Evolutionary conservation across 2,113 vertebrate species (phyloP).

Genomic region (Gallinago media): DNA sequence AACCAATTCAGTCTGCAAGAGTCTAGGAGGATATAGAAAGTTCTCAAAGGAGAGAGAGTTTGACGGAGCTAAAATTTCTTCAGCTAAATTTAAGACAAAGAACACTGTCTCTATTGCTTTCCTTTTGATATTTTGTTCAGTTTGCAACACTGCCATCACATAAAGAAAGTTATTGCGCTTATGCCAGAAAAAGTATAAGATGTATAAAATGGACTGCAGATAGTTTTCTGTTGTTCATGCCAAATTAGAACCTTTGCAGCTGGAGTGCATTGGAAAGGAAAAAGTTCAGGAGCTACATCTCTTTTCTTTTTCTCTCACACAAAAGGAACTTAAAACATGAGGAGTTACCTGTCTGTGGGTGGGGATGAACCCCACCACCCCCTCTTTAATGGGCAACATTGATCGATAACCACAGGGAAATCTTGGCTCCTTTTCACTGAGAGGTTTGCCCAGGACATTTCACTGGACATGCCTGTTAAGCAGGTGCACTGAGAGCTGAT

Average conservation of each 20-base stretch:
- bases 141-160: neutral
- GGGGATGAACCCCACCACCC: neutral
- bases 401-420: neutral
- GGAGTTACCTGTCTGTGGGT: neutral
- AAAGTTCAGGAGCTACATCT: neutral
- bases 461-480: neutral
- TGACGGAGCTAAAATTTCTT: neutral
- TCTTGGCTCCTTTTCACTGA: neutral
- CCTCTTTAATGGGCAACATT: neutral
- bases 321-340: neutral
- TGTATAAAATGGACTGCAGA: neutral
- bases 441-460: neutral
- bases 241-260: neutral
- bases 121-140: neutral
- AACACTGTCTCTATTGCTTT: neutral
- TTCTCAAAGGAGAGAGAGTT: neutral
- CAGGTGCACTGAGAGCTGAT: neutral
- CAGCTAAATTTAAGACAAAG: neutral
- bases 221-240: neutral
- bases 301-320: neutral
- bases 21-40: neutral
- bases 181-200: neutral
- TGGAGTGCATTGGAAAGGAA: neutral
- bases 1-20: neutral
- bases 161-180: neutral